Percentiles rank a stretch among this genome's conserved stretches.
Evolutionary conservation across 2,888 invertebrate species (phyloP).

Genomic region (Muschampia plurimacula): DNA sequence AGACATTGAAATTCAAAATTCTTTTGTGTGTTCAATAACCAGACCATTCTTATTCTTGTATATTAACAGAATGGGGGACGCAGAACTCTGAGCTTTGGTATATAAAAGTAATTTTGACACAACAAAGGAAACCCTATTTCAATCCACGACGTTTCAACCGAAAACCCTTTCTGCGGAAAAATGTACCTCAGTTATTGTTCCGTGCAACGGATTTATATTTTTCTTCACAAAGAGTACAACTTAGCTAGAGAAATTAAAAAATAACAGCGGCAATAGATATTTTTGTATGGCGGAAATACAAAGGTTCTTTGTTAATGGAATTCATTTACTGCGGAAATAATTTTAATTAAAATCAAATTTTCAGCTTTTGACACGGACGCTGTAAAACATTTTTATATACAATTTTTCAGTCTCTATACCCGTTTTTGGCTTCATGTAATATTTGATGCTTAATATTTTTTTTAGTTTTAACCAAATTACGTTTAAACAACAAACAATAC

Average conservation of each 20-base stretch:
- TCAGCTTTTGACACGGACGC: slow-evolving; percentile 3
- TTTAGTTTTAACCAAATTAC: no score
- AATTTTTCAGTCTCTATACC: background rate
- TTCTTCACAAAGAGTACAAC: slow-evolving; percentile 49
- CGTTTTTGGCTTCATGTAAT: background rate
- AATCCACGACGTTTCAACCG: slow-evolving; percentile 51
- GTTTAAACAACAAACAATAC: no score
- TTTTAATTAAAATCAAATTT: slow-evolving; percentile 41
- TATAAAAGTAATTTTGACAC: slow-evolving; percentile 54
- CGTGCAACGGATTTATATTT: slow-evolving; percentile 57
- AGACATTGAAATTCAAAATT: slow-evolving; percentile 19
- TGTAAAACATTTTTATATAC: background rate
- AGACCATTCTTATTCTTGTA: slow-evolving; percentile 26
- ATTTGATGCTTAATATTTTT: no score
- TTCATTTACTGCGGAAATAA: slow-evolving; percentile 42
- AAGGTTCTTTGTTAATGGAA: slow-evolving; percentile 49
- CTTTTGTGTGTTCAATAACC: slow-evolving; percentile 22
- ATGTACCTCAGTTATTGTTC: slow-evolving; percentile 56
- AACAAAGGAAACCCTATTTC: slow-evolving; percentile 55
- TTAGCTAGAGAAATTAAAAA: slow-evolving; percentile 55
- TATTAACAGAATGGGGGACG: slow-evolving; percentile 41
- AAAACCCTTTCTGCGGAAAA: slow-evolving; percentile 55
- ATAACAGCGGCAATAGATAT: slow-evolving; percentile 52
- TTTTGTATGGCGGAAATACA: slow-evolving; percentile 30
- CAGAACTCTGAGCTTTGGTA: slow-evolving; percentile 44